These are phyloP conservation scores for Ericerus pela DNA, from an alignment of 1,140 invertebrate genomes.

Conservation along the genomic window DNA sequence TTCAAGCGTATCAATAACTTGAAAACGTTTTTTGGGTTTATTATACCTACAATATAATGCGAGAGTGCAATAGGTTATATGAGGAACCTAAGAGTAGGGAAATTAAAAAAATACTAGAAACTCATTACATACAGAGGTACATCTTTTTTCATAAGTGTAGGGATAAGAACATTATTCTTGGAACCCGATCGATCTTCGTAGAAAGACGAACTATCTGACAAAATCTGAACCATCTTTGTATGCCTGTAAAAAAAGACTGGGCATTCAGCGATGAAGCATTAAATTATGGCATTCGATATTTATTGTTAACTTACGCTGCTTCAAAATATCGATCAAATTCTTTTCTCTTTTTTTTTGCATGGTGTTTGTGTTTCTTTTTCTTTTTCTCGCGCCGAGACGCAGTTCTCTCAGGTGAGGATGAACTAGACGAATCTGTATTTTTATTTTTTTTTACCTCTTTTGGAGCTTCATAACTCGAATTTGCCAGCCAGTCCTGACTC, in stretches of 20 bases:
- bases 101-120: not conserved
- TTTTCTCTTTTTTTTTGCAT: not conserved
- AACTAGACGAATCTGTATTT: not conserved
- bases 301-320: not conserved
- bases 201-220: not conserved
- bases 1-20: not conserved
- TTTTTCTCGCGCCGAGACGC: too few species aligned
- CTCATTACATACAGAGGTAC: not conserved
- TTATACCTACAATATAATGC: not conserved
- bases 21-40: not conserved
- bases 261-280: too few species aligned
- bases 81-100: not conserved
- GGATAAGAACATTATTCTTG: not conserved
- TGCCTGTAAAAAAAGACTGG: not conserved
- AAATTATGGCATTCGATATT: too few species aligned
- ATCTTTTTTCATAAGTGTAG: conserved; percentile 2
- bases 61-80: not conserved
- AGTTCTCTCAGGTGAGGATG: too few species aligned
- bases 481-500: not conserved
- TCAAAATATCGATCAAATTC: not conserved
- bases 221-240: not conserved
- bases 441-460: not conserved
- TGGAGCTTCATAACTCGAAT: not conserved
- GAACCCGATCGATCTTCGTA: not conserved
- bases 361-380: not conserved